These are phyloP conservation scores for Clivina fossor DNA, from an alignment of 2,888 invertebrate species.

Conservation along the genomic window DNA sequence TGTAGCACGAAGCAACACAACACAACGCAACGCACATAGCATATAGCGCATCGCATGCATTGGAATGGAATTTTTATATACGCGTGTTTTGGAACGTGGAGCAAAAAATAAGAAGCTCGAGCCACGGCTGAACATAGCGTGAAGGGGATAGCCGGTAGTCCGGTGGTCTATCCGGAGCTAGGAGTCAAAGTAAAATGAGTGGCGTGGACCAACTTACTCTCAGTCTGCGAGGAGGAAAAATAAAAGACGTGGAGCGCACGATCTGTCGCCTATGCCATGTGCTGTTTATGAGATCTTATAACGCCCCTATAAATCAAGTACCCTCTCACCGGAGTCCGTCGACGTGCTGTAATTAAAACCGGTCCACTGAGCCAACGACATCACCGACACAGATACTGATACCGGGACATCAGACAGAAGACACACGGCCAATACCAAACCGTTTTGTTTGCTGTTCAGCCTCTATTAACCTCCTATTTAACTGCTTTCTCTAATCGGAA, in stretches of 20 bases:
- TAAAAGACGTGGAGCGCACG: constrained; percentile 13
- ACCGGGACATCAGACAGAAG: too few relatives aligned
- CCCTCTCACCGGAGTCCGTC: constrained; percentile 44
- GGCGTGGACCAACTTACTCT: too few relatives aligned
- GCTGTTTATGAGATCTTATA: constrained; percentile 59
- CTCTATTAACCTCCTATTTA: too few relatives aligned
- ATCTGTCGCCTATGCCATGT: constrained; percentile 47
- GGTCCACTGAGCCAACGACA: background rate
- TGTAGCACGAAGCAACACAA: too few relatives aligned
- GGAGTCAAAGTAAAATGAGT: too few relatives aligned
- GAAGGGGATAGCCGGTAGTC: constrained; percentile 14
- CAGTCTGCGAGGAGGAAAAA: too few relatives aligned
- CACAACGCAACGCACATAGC: too few relatives aligned
- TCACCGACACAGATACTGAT: too few relatives aligned
- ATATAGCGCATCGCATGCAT: background rate
- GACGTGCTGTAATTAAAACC: constrained; percentile 31
- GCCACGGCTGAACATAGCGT: constrained; percentile 5
- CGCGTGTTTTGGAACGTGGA: constrained; percentile 11
- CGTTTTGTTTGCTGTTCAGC: too few relatives aligned
- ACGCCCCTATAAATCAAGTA: constrained; percentile 58
- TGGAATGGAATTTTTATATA: constrained; percentile 22
- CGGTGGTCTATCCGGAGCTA: constrained; percentile 2
- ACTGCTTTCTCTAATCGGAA: too few relatives aligned
- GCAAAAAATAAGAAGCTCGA: background rate
- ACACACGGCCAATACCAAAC: too few relatives aligned